Percentiles rank a stretch among this genome's conserved stretches.
Evolutionary conservation across 2,797 vertebrate genomes (phyloP).

Genomic region (Cryptoprocta ferox): DNA sequence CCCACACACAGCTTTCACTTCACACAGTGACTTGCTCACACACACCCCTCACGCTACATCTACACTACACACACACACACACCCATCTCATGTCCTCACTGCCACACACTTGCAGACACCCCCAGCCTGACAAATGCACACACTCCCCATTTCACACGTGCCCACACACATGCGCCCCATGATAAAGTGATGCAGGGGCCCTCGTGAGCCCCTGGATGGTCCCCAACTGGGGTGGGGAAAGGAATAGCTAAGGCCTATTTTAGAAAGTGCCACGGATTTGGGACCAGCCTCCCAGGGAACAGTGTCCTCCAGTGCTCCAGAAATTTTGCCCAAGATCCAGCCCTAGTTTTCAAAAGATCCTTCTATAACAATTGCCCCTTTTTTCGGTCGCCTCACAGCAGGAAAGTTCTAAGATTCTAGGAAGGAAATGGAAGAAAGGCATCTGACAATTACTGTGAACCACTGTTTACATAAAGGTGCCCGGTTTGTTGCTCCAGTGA

Average conservation of each 20-base stretch:
- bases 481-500: neutral
- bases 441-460: neutral
- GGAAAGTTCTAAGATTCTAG: neutral
- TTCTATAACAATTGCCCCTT: neutral
- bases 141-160: rapidly evolving
- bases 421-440: neutral
- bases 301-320: neutral
- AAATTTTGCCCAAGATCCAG: neutral
- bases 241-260: neutral
- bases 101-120: neutral
- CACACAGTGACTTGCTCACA: neutral
- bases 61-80: neutral
- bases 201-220: neutral
- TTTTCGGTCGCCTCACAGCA: neutral
- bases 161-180: rapidly evolving
- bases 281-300: neutral
- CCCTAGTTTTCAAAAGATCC: neutral
- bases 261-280: neutral
- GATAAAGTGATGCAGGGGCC: neutral
- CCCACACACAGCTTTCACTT: neutral
- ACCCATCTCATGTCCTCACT: neutral
- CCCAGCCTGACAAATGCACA: neutral
- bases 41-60: neutral
- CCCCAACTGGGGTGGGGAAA: neutral
- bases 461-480: neutral